phyloP scores from a whole-genome alignment of 2,888 invertebrate genomes.

The Cheilosia soror region DNA sequence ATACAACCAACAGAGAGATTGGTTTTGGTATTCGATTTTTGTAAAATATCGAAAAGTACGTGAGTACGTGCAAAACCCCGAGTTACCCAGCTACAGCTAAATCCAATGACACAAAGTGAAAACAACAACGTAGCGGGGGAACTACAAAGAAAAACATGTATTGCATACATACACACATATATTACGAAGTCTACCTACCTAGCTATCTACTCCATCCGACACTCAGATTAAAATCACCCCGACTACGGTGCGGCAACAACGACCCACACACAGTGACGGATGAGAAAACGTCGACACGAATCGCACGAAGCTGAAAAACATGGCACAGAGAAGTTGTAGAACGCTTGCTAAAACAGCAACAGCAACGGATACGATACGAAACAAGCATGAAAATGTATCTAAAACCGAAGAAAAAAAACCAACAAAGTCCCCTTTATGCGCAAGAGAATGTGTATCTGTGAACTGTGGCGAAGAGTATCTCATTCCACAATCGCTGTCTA shows the following conservation, averaged over 20 bases:
- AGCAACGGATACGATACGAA: slow-evolving; percentile 16
- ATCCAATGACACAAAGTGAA: slow-evolving; percentile 46
- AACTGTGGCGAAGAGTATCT: slow-evolving; percentile 36
- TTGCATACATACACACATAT: background rate
- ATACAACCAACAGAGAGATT: slow-evolving; percentile 15
- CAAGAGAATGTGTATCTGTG: slow-evolving; percentile 43
- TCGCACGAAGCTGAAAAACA: slow-evolving; percentile 42
- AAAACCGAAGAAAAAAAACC: slow-evolving; percentile 19
- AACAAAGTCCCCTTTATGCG: slow-evolving; percentile 51
- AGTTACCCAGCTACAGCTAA: slow-evolving; percentile 26
- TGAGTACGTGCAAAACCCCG: slow-evolving; percentile 52
- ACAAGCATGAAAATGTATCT: slow-evolving; percentile 20
- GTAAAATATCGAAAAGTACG: slow-evolving; percentile 54
- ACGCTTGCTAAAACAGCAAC: slow-evolving; percentile 6
- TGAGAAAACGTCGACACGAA: slow-evolving; percentile 41
- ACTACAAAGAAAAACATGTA: slow-evolving; percentile 15
- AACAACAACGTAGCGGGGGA: slow-evolving; percentile 14
- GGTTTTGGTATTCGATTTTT: slow-evolving; percentile 56
- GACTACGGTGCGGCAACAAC: slow-evolving; percentile 34
- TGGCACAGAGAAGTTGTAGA: slow-evolving; percentile 26
- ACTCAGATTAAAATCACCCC: slow-evolving; percentile 42
- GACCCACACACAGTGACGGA: slow-evolving; percentile 45
- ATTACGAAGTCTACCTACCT: slow-evolving; percentile 11
- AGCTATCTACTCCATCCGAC: slow-evolving; percentile 20
- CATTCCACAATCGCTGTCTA: slow-evolving; percentile 46